Evolutionary conservation across 30 jellyfish, hydroid and myxozoan species (phyloP), one percentile per base, ranked within the genome.

Genomic region (Phacellophora camtschatica): DNA sequence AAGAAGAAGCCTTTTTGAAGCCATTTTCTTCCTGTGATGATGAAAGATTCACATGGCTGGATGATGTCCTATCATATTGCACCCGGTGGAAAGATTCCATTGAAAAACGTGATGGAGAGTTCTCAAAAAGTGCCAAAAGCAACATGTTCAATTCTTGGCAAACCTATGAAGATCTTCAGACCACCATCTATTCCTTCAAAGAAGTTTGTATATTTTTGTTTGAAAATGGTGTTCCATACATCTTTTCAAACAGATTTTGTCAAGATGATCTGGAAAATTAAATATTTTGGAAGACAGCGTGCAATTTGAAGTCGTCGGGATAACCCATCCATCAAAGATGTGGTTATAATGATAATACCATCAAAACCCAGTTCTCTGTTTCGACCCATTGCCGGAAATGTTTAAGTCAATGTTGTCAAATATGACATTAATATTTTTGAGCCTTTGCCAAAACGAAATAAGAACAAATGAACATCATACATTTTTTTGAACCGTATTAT

Each of bases 211-310:
- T 13, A 28, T 77, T 11, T 28, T 53, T 77, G 24, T 62, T 77
- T 16, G 71, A n/a, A 18, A 39, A 57, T 4, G 89, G 87, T 28
- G 8, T 62, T 18, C 46, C 35, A 29, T 77, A 25, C 62, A 88
- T 77, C 25, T 62, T 77, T 31, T 15, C 88, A 13, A 81, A 77
- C 25, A 57, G 88, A 80, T 66, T 77, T 12, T 77, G 88, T 36
- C 89, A 77, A 77, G 88, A 77, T 18, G 18, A 27, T 37, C 43
- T 62, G 25, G 89, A 77, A 31, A 39, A 25, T 5, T n/a, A n/a
- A n/a, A n/a, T 57, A 77, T 33, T 77, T 62, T 63, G 88, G 89
- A 13, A 32, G 70, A 11, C 88, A 77, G 24, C 20, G 76, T 20
- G 77, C 29, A 19, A 22, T 77, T 3, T 75, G 75, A 23, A 77